Evolutionary conservation across 2,797 vertebrate genomes (phyloP), one percentile per base, ranked within the genome.

Genomic region (Garrulus glandarius): DNA sequence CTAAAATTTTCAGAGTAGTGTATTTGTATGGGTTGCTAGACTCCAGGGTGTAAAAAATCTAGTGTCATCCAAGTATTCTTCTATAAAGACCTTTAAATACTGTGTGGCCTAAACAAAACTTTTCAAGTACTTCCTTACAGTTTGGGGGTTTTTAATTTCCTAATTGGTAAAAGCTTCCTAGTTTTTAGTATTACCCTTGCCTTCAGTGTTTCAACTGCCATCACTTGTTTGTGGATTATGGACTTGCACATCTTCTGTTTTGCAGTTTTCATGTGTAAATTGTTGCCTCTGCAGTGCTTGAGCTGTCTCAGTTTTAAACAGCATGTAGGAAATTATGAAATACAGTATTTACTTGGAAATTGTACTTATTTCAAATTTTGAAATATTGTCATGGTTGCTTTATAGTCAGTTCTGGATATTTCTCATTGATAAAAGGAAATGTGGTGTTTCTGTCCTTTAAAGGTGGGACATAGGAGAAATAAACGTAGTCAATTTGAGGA

Each of bases 301-400:
- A 88, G 34, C 26, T 65, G 19, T 29, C 13, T 44, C 21, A 27
- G 4, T 84, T 87, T 85, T 78, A 65, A 84, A 44, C 13, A 71
- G 10, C 26, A 24, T 0, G 0, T 26, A 65, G 15, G 6, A 59
- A 65, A 72, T 61, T 0, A n/a, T n/a, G 32, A 72, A 79, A 34
- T 43, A 21, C 0, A 15, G 24, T 55, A n/a, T 47, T 67, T 77
- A 34, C 26, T 43, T 87, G 43, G 29, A 60, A 82, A 19, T 21
- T 27, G 2, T n/a, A 14, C 50, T 52, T 26, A 61, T 52, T 85
- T 46, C 19, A 36, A 36, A 46, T 47, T 68, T 61, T 68, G 22
- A 34, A 55, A 22, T 56, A 32, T 32, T 68, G 6, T 49, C 11
- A 21, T 13, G 1, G 5, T 49, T 86, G 29, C 30, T 41, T 46